Evolutionary conservation across 2,113 vertebrate species (phyloP).

Genomic region (Eulemur macaco): DNA sequence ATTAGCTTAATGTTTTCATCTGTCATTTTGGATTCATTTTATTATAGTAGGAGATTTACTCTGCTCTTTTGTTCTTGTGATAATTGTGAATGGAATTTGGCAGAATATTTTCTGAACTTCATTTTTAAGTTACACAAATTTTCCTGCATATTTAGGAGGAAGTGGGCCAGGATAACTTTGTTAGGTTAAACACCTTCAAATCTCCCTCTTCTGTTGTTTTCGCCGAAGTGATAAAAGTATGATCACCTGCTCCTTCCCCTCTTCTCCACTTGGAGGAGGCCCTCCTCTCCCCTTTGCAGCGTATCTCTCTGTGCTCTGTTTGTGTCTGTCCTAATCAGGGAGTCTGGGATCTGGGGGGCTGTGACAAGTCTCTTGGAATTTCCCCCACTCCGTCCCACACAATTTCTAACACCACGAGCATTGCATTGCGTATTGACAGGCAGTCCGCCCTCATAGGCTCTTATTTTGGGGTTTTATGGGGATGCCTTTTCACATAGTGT

Average conservation of each 20-base stretch:
- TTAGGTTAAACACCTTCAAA: background rate
- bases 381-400: background rate
- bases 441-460: background rate
- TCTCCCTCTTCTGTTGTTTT: background rate
- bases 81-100: background rate
- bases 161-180: background rate
- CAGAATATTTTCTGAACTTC: background rate
- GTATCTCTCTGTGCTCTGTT: background rate
- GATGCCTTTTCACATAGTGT: background rate
- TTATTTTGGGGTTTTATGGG: background rate
- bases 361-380: background rate
- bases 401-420: background rate
- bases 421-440: background rate
- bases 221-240: background rate
- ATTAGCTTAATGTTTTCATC: background rate
- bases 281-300: background rate
- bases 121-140: background rate
- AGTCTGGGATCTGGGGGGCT: background rate
- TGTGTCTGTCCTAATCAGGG: background rate
- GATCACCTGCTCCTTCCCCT: background rate
- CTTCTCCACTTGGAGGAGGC: background rate
- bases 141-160: background rate
- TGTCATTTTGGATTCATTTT: background rate
- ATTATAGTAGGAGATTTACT: background rate
- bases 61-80: background rate